A percentile compares a stretch with the other conserved stretches of the same genome.
Conservation (phyloP, 2,113 vertebrate genomes). For the Phalacrocorax pelagicus region DNA sequence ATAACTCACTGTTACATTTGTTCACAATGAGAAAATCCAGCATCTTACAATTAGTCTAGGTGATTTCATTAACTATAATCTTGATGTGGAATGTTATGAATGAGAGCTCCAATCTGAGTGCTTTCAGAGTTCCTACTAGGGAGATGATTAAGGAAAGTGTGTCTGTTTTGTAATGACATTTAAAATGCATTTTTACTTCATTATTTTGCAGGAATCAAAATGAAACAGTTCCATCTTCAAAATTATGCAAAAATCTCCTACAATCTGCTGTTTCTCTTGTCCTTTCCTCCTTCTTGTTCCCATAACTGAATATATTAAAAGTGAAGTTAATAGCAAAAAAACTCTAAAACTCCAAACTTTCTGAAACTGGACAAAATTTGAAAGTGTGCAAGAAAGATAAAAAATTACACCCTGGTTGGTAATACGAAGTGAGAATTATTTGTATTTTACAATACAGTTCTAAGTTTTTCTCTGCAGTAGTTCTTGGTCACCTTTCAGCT, state of each 20-base stretch:
- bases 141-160: not conserved
- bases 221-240: not conserved
- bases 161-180: not conserved
- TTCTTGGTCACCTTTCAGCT: not conserved
- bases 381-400: not conserved
- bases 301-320: not conserved
- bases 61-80: constrained; percentile 12
- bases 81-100: not conserved
- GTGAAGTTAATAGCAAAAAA: not conserved
- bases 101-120: not conserved
- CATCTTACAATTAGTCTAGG: not conserved
- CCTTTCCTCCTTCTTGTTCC: not conserved
- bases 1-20: not conserved
- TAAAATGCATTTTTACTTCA: not conserved
- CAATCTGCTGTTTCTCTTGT: not conserved
- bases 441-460: not conserved
- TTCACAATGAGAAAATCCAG: not conserved
- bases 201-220: not conserved
- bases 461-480: not conserved
- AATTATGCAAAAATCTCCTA: not conserved
- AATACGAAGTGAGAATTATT: not conserved
- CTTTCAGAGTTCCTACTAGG: not conserved
- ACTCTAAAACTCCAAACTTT: not conserved
- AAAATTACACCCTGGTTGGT: not conserved
- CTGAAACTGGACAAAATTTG: not conserved